phyloP scores from a whole-genome alignment of 2,113 vertebrate species.

The Elephas maximus region DNA sequence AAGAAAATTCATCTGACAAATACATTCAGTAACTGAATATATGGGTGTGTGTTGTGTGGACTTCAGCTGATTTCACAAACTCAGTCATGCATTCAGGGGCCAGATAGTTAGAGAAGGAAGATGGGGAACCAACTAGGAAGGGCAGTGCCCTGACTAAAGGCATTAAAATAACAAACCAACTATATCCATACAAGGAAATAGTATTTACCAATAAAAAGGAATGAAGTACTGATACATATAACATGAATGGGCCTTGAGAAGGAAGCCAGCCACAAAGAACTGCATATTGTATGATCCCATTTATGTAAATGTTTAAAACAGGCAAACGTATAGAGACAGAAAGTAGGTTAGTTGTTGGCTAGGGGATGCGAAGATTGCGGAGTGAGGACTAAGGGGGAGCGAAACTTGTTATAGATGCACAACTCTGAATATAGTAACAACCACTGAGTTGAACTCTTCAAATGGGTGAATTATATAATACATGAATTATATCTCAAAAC shows the following conservation, averaged over 20 bases:
- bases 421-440: background rate
- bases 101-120: background rate
- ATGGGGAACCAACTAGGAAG: background rate
- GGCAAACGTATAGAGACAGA: background rate
- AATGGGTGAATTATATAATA: background rate
- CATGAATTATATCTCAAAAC: too few species aligned
- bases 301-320: too few species aligned
- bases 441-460: background rate
- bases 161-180: background rate
- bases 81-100: accelerated
- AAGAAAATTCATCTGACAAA: background rate
- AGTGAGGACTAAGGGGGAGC: background rate
- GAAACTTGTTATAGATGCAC: background rate
- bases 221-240: accelerated
- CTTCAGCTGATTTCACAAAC: background rate
- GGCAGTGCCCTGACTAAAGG: background rate
- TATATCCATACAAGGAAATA: accelerated
- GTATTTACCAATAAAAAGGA: background rate
- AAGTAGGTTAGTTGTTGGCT: background rate
- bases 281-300: accelerated
- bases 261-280: too few species aligned
- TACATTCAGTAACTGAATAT: accelerated
- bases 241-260: background rate
- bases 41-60: background rate
- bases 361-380: background rate